Base-by-base conservation (phyloP, 2,113 vertebrate species). In the Emydocephalus ijimae region DNA sequence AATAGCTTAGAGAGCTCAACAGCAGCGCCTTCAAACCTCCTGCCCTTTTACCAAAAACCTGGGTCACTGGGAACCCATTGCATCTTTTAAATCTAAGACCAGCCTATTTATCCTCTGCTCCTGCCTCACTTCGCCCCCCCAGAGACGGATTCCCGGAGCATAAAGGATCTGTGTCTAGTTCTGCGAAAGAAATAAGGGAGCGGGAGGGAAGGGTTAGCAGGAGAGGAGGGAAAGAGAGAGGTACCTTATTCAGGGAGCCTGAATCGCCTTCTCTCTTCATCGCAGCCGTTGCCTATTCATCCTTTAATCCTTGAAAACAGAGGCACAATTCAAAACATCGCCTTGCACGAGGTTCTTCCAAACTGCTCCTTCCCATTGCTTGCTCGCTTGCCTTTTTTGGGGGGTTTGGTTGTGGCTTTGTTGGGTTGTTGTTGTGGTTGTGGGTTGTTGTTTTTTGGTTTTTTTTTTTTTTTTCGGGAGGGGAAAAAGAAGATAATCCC, bases 161-260 rank as follows among this genome's bases (percentile, higher is more conserved):
- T 64, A 92, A 93, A 96, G 94, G 91, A 92, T 57, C 94, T 55
- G 96, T 94, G 96, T 96, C 96, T 95, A 95, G 96, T 95, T 92
- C 95, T 74, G 96, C 95, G 96, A 64, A 92, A 89, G 95, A 95
- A 94, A 94, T 43, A 15, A 29, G 24, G 43, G 7, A 90, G 26
- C 90, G 90, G 61, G 89, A 91, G 88, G 93, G 11, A 54, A 24
- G 91, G 29, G 92, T 64, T 64, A 10, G 59, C 93, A 59, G 96
- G 43, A 34, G 85, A 86, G 24, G 50, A 50, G 92, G 29, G 93
- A 91, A 94, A 81, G 0, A 94, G 89, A 93, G 91, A 94, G 4
- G 98, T 98, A 99, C 98, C 99, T 99, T 97, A 94, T 96, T 95
- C 91, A 93, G 96, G 96, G 89, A 97, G 98, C 98, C 97, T 92